Conservation (phyloP, 2,888 invertebrate species). For the Lathronympha strigana region DNA sequence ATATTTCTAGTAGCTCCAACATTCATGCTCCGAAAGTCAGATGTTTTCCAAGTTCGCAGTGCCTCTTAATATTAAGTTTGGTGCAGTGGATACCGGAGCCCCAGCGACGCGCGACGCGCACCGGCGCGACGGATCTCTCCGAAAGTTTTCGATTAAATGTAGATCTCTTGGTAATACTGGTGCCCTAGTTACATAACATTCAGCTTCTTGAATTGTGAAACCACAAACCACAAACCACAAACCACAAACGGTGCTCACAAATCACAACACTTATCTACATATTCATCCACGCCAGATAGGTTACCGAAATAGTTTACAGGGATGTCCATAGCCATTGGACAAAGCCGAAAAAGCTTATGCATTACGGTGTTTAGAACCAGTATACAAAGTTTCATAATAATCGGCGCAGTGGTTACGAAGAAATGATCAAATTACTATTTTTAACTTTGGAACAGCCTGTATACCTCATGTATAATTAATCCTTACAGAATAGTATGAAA, state of each 20-base stretch:
- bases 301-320: too few relatives aligned
- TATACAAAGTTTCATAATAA: too few relatives aligned
- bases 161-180: slow-evolving; percentile 15
- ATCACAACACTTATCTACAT: too few relatives aligned
- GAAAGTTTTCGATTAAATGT: slow-evolving; percentile 31
- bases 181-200: slow-evolving; percentile 10
- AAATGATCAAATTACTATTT: too few relatives aligned
- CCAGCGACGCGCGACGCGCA: slow-evolving; percentile 1
- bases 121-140: slow-evolving; percentile 1
- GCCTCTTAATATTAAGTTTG: slow-evolving; percentile 34
- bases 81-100: slow-evolving; percentile 18
- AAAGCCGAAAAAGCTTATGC: too few relatives aligned
- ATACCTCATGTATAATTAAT: too few relatives aligned
- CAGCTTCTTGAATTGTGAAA: background rate
- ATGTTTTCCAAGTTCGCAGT: slow-evolving; percentile 32
- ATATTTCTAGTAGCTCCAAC: slow-evolving; percentile 24
- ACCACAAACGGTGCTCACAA: background rate
- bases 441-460: too few relatives aligned
- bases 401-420: too few relatives aligned
- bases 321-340: too few relatives aligned
- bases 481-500: too few relatives aligned
- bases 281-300: background rate
- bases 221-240: too few relatives aligned
- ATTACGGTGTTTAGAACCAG: too few relatives aligned
- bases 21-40: slow-evolving; percentile 34